Base-by-base conservation (phyloP, 2,888 invertebrate species). In the Branchipolynoe longqiensis region DNA sequence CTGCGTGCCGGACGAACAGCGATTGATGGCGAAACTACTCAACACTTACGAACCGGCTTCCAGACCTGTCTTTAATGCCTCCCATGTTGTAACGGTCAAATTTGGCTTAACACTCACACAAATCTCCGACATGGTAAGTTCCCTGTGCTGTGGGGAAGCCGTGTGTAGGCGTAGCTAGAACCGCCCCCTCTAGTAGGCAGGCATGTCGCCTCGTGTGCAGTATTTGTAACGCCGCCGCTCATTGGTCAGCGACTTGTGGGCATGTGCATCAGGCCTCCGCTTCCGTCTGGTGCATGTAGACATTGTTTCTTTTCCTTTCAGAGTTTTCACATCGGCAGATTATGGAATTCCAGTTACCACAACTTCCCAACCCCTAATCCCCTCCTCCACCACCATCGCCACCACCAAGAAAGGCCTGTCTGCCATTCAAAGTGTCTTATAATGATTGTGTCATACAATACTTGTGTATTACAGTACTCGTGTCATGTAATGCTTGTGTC, bases 111-210 rank as follows among this genome's bases (percentile, higher is more conserved):
- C 93, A 0, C 88, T 93, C 25, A 91, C 91, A 18, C 93, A 92
- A 87, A 91, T 93, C 48, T 90, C 91, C 8, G 93, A 93, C 87
- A 92, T 93, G 93, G 93, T 93, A 90, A 91, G 92, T 85, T 28
- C 22, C 28, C 25, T 31, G 31, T 25, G 28, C 31, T 62, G 62
- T 62, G 3, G n/a, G 31, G 31, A 12, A 62, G 3, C 4, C 12
- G 62, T 62, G 62, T 62, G 1, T 62, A 56, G 56, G 56, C n/a
- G n/a, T n/a, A n/a, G n/a, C 2, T 62, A 14, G 18, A 62, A 25
- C 25, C 14, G 62, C 25, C 31, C 28, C 6, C 25, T 62, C 6
- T 31, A 62, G 1, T 62, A 62, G 25, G 25, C 14, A 6, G 22
- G 62, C 62, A 62, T 31, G n/a, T 1, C 18, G 31, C 31, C 12